phyloP scores from a whole-genome alignment of 64 coral and sea anemone species.

The Cladopsammia gracilis region DNA sequence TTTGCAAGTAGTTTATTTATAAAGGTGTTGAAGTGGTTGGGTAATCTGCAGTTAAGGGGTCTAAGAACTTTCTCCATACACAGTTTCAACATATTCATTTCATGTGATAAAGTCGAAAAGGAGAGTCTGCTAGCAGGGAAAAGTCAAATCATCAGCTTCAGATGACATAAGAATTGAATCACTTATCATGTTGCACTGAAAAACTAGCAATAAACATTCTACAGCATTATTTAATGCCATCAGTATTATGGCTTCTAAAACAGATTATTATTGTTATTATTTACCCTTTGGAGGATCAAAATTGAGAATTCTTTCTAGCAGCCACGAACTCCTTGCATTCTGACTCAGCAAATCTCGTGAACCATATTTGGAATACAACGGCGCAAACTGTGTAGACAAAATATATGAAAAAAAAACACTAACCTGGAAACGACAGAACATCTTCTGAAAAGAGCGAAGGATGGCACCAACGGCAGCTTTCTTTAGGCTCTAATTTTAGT shows the following conservation, averaged over 20 bases:
- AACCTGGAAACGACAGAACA: neutral
- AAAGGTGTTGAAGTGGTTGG: too few relatives aligned
- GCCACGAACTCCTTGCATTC: slow-evolving; percentile 25
- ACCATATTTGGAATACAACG: neutral
- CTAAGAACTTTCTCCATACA: too few relatives aligned
- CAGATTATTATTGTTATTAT: neutral
- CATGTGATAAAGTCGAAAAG: too few relatives aligned
- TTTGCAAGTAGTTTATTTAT: too few relatives aligned
- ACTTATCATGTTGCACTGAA: too few relatives aligned
- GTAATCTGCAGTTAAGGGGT: too few relatives aligned
- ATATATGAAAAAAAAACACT: neutral
- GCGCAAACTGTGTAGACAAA: neutral
- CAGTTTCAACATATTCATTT: too few relatives aligned
- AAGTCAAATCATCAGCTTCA: too few relatives aligned
- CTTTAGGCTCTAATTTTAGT: neutral
- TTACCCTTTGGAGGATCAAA: slow-evolving; percentile 54
- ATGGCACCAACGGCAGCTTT: neutral
- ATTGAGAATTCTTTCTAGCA: slow-evolving; percentile 8
- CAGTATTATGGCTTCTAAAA: neutral
- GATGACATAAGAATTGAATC: too few relatives aligned
- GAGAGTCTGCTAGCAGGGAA: too few relatives aligned
- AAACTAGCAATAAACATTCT: too few relatives aligned
- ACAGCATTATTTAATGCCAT: neutral
- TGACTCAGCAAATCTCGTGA: slow-evolving; percentile 5
- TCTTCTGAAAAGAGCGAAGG: neutral